Evolutionary conservation across 2,888 invertebrate species (phyloP).

Genomic region (Alviniconcha strummeri): DNA sequence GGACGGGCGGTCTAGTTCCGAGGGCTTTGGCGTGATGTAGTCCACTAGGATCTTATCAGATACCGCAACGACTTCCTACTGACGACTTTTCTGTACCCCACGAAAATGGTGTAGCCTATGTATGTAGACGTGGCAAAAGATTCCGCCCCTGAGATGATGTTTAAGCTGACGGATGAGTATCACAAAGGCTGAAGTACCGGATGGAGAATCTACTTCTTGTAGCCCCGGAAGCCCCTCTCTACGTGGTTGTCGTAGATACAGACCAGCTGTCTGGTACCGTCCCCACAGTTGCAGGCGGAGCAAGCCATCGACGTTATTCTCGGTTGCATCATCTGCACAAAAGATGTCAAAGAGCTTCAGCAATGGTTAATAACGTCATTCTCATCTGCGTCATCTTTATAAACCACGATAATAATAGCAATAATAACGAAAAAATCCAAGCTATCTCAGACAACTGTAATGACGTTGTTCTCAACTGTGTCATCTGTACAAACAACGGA

Average conservation of each 20-base stretch:
- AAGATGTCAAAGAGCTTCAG: not conserved
- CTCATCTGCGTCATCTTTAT: not conserved
- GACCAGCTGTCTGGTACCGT: slow-evolving; percentile 40
- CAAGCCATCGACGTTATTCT: slow-evolving; percentile 35
- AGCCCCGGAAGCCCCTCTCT: slow-evolving; percentile 10
- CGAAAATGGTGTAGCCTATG: not conserved
- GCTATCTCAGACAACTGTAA: not conserved
- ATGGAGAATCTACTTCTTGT: not conserved
- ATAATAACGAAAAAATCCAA: not conserved
- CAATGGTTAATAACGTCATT: not conserved
- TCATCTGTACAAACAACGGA: not conserved
- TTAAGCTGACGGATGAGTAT: not conserved
- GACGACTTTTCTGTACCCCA: too few relatives aligned
- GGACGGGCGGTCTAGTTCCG: too few relatives aligned
- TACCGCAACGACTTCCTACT: too few relatives aligned
- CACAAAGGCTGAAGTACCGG: not conserved
- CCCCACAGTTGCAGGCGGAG: slow-evolving; percentile 33
- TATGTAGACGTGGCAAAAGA: not conserved
- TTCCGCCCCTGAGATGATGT: not conserved
- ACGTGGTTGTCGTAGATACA: slow-evolving; percentile 39
- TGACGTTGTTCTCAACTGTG: not conserved
- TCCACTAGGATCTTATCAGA: too few relatives aligned
- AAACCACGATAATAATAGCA: too few relatives aligned
- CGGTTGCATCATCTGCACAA: slow-evolving; percentile 32
- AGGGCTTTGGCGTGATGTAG: too few relatives aligned